Conservation (phyloP, 37 sponge, comb jelly and placozoan species). For the Agelas oroides region DNA sequence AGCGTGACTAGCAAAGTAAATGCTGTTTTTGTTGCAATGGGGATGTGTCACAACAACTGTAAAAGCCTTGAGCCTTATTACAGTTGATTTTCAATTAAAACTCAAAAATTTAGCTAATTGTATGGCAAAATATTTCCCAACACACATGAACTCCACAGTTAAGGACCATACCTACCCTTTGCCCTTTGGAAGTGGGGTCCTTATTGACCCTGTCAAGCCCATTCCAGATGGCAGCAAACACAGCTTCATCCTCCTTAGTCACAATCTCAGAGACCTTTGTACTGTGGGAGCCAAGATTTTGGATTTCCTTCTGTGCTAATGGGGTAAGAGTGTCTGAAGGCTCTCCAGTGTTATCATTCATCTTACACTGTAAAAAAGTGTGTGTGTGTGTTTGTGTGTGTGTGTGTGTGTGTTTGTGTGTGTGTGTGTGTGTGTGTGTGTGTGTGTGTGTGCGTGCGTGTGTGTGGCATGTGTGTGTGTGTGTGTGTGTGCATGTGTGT, state of each 20-base stretch:
- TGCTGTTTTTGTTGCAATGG: no score
- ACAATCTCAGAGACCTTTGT: constrained; percentile 74
- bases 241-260: constrained; percentile 51
- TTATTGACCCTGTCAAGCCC: constrained; percentile 72
- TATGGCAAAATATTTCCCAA: no score
- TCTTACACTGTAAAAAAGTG: constrained; percentile 9
- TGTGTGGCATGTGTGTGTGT: no score
- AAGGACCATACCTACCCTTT: constrained; percentile 60
- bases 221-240: constrained; percentile 77
- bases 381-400: no score
- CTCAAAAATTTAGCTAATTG: no score
- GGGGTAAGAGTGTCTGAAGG: constrained; percentile 63
- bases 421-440: not conserved
- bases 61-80: no score
- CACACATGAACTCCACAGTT: no score
- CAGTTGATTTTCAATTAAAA: no score
- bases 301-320: constrained; percentile 29
- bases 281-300: constrained; percentile 35
- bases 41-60: no score
- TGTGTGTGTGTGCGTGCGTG: not conserved
- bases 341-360: constrained; percentile 67
- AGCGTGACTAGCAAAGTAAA: no score
- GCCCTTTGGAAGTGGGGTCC: constrained; percentile 64
- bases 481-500: no score
- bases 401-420: constrained; percentile 4